phyloP scores from a whole-genome alignment of 2,888 invertebrate species.

The Gymnocheta viridis region DNA sequence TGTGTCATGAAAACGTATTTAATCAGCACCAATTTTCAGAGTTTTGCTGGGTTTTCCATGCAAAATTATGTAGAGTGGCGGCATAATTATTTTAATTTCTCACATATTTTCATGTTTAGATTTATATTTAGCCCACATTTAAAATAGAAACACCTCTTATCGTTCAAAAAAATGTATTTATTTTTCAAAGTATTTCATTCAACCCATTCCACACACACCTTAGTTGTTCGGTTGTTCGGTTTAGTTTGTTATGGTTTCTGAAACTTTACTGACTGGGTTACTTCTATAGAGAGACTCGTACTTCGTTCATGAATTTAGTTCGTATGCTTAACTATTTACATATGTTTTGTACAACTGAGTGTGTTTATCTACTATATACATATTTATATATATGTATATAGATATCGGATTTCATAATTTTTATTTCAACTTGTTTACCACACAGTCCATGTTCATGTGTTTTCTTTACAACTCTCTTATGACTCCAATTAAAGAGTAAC shows the following conservation, averaged over 20 bases:
- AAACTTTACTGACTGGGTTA: constrained; percentile 59
- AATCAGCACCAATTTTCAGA: no score
- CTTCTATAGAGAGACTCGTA: constrained; percentile 10
- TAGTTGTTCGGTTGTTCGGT: background rate
- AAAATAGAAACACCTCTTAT: constrained; percentile 45
- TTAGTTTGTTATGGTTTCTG: constrained; percentile 12
- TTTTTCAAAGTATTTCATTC: constrained; percentile 49
- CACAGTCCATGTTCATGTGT: constrained; percentile 33
- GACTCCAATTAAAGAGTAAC: constrained; percentile 46
- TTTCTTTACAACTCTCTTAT: constrained; percentile 48
- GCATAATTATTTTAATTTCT: constrained; percentile 55
- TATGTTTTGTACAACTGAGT: background rate
- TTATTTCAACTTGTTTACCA: constrained; percentile 40
- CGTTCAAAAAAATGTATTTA: constrained; percentile 23
- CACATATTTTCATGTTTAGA: constrained; percentile 35
- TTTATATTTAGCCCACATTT: constrained; percentile 63
- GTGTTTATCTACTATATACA: background rate
- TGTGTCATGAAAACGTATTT: no score
- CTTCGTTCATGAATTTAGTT: constrained; percentile 34
- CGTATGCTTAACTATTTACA: constrained; percentile 20
- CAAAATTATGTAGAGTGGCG: constrained; percentile 42
- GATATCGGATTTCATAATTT: constrained; percentile 59
- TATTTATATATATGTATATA: background rate
- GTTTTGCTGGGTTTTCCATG: constrained; percentile 17
- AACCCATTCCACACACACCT: constrained; percentile 40